Evolutionary conservation across 2,888 invertebrate genomes (phyloP).

Genomic region (Frankliniella intonsa): DNA sequence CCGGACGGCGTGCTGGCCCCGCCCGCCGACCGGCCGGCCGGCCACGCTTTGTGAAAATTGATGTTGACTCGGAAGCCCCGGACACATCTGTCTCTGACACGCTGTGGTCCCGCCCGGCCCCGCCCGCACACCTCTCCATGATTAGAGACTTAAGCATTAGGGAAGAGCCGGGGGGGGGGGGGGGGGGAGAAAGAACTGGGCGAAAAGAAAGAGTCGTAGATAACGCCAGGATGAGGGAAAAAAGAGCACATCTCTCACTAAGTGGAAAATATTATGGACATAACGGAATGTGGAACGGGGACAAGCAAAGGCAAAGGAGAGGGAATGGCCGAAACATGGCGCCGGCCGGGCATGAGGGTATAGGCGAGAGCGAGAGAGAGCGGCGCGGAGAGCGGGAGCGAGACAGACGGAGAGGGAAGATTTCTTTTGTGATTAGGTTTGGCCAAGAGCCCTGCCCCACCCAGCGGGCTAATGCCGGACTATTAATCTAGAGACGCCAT

Average conservation of each 20-base stretch:
- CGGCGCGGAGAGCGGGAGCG: not conserved
- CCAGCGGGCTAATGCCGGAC: not conserved
- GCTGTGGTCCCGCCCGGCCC: not conserved
- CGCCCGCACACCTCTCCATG: not conserved
- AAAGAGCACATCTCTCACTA: not conserved
- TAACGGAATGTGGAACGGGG: not conserved
- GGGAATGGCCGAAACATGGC: not conserved
- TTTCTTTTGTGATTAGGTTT: conserved; percentile 20
- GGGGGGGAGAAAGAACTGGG: too few relatives aligned
- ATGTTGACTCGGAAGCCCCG: not conserved
- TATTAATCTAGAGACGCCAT: conserved; percentile 21
- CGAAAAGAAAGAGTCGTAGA: too few relatives aligned
- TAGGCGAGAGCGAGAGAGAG: not conserved
- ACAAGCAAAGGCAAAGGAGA: not conserved
- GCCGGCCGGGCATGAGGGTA: not conserved
- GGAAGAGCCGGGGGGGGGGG: not conserved
- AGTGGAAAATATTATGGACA: conserved; percentile 19
- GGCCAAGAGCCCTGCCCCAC: not conserved
- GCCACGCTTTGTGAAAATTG: not conserved
- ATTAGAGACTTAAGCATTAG: not conserved
- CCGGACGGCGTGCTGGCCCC: not conserved
- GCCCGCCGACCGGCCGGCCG: not conserved
- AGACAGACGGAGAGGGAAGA: not conserved
- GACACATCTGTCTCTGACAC: not conserved
- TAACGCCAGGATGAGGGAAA: not conserved